Conservation (phyloP, 2,797 vertebrate genomes). For the Gobionotothen gibberifrons region DNA sequence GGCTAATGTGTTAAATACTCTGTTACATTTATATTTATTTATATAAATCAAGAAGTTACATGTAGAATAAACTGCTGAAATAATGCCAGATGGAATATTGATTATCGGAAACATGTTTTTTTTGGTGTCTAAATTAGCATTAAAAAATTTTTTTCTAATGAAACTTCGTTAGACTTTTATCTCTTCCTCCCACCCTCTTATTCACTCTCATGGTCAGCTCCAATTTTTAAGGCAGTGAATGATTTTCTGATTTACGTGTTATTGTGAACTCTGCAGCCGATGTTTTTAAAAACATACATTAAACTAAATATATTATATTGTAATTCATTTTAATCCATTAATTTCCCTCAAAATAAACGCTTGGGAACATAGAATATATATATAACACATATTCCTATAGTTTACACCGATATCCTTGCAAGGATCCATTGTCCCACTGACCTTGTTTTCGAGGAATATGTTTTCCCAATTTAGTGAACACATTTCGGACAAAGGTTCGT, state of each 20-base stretch:
- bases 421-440: neutral
- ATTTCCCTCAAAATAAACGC: neutral
- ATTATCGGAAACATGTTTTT: neutral
- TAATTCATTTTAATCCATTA: neutral
- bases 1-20: neutral
- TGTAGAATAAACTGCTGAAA: neutral
- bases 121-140: neutral
- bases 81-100: neutral
- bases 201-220: neutral
- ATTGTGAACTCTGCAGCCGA: neutral
- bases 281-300: neutral
- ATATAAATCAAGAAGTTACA: neutral
- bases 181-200: fast-evolving
- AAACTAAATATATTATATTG: neutral
- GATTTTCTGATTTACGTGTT: neutral
- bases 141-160: neutral
- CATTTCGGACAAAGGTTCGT: neutral
- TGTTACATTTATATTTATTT: neutral
- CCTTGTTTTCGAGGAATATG: neutral
- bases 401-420: neutral
- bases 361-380: neutral
- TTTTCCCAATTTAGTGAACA: neutral
- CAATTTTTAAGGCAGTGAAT: neutral
- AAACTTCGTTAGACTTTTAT: neutral
- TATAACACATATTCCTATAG: neutral